Conservation (phyloP, 2,113 vertebrate genomes). For the Paramormyrops kingsleyae region DNA sequence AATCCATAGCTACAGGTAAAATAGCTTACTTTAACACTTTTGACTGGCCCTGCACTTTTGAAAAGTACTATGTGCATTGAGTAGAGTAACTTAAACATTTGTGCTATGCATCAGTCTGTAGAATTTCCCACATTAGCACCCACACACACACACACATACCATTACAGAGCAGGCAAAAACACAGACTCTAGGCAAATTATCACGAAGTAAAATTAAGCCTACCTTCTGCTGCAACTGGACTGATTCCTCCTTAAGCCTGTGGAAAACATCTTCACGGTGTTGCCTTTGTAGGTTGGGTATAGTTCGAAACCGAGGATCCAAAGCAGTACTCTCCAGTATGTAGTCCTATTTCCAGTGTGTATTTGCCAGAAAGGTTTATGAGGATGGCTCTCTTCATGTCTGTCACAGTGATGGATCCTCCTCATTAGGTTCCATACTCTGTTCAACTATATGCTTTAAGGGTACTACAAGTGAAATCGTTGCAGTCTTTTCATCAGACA, state of each 20-base stretch:
- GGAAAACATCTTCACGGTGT: constrained; percentile 14
- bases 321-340: constrained; percentile 16
- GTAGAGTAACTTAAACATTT: not conserved
- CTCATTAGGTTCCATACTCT: constrained; percentile 19
- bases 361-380: constrained; percentile 10
- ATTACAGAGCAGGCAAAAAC: not conserved
- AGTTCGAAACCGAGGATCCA: constrained; percentile 13
- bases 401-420: constrained; percentile 16
- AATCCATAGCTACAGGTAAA: not conserved
- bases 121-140: not conserved
- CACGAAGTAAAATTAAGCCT: not conserved
- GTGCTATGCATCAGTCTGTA: not conserved
- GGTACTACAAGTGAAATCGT: constrained; percentile 12
- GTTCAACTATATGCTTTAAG: constrained; percentile 13
- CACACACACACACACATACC: not conserved
- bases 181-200: not conserved
- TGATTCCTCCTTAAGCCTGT: not conserved
- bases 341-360: constrained; percentile 7
- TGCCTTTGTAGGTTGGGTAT: constrained; percentile 20
- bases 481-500: constrained; percentile 11
- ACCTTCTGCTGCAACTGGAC: constrained; percentile 8
- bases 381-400: constrained; percentile 28
- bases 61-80: not conserved
- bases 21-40: not conserved
- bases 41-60: not conserved